A percentile compares a stretch with the other conserved stretches of the same genome.
Evolutionary conservation across 1,140 invertebrate species (phyloP).

Genomic region (Diorhabda sublineata): DNA sequence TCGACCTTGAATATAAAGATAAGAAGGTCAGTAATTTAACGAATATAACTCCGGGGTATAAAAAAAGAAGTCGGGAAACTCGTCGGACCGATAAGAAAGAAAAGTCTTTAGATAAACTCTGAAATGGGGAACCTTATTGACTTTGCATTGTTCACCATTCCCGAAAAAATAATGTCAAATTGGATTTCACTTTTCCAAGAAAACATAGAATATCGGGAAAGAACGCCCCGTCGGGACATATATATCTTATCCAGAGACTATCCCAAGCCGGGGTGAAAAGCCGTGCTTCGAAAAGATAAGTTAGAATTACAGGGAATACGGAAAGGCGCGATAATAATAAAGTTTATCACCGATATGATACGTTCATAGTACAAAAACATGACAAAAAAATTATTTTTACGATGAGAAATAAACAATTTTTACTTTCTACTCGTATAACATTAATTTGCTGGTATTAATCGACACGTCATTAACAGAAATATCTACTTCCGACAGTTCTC

Average conservation of each 20-base stretch:
- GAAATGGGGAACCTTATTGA: slow-evolving; percentile 1
- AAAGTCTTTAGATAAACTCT: background rate
- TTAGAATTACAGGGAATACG: background rate
- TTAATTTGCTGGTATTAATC: too few species aligned
- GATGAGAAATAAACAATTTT: background rate
- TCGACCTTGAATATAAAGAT: too few species aligned
- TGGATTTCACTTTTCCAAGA: slow-evolving; percentile 10
- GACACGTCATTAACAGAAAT: too few species aligned
- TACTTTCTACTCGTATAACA: too few species aligned
- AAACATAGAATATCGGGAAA: background rate
- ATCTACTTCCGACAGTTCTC: background rate
- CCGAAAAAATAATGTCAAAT: slow-evolving; percentile 8
- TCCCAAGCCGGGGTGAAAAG: slow-evolving; percentile 4
- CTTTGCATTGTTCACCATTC: slow-evolving; percentile 1
- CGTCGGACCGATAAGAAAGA: background rate
- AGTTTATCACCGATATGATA: too few species aligned
- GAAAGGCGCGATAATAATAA: background rate
- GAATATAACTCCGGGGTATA: background rate
- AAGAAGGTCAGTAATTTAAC: too few species aligned
- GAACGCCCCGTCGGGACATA: slow-evolving; percentile 3
- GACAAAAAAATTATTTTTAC: background rate
- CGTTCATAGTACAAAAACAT: background rate
- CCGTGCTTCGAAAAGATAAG: slow-evolving; percentile 8
- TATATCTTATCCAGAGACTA: slow-evolving; percentile 5
- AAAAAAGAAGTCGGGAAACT: background rate